phyloP scores from a whole-genome alignment of 2,113 vertebrate species.

The Festucalex cinctus region DNA sequence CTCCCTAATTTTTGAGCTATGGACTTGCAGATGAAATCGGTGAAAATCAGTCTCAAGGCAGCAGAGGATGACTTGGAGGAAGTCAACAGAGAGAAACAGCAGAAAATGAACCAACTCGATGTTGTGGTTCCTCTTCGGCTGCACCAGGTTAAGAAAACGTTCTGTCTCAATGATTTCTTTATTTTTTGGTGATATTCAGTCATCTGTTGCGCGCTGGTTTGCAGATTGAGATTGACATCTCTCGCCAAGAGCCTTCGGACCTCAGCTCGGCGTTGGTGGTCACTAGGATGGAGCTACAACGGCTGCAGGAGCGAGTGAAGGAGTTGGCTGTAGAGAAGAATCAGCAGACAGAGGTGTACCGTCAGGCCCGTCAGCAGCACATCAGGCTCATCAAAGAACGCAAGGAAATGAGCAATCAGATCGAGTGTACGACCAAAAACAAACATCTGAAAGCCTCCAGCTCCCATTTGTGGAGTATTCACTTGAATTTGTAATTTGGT shows the following conservation, averaged over 20 bases:
- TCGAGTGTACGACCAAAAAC: constrained; percentile 60
- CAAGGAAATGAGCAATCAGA: constrained; percentile 73
- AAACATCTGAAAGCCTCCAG: background rate
- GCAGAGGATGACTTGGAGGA: constrained; percentile 78
- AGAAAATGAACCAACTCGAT: constrained; percentile 83
- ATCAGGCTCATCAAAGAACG: constrained; percentile 75
- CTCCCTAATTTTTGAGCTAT: background rate
- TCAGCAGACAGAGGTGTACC: constrained; percentile 74
- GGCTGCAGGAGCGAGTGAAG: constrained; percentile 74
- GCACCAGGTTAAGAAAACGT: constrained; percentile 78
- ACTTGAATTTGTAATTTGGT: constrained; percentile 5
- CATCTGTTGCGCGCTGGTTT: background rate
- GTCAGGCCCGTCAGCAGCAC: constrained; percentile 71
- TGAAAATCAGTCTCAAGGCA: constrained; percentile 65
- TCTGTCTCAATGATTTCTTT: background rate
- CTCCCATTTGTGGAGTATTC: too few species aligned
- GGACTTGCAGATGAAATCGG: constrained; percentile 71
- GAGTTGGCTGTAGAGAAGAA: constrained; percentile 76
- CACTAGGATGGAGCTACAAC: constrained; percentile 68
- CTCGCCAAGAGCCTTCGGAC: constrained; percentile 70
- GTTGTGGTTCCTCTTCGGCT: constrained; percentile 84
- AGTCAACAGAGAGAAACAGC: constrained; percentile 86
- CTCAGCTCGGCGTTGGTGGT: constrained; percentile 80
- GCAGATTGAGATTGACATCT: constrained; percentile 79
- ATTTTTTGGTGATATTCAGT: background rate